Evolutionary conservation across 2,113 vertebrate species (phyloP).

Genomic region (Narcine bancroftii): DNA sequence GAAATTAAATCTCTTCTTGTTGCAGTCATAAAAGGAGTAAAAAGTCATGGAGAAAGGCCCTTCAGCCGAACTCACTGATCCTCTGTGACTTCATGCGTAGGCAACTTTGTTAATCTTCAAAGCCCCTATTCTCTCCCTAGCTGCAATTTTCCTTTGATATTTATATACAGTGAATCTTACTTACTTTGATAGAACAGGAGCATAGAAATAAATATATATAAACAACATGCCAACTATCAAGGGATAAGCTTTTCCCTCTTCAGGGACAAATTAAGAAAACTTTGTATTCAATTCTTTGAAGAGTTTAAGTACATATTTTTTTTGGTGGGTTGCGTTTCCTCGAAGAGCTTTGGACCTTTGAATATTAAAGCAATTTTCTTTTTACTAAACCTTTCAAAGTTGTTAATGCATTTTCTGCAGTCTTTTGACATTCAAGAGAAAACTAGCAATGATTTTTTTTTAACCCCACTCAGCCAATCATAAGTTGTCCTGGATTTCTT

Average conservation of each 20-base stretch:
- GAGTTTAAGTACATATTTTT: not conserved
- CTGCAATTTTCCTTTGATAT: too few species aligned
- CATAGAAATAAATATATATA: not conserved
- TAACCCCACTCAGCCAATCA: not conserved
- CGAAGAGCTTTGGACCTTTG: slow-evolving; percentile 4
- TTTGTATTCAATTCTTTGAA: not conserved
- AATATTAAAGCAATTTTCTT: slow-evolving; percentile 1
- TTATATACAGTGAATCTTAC: not conserved
- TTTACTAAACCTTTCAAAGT: slow-evolving; percentile 4
- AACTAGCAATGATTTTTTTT: not conserved
- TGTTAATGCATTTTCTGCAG: slow-evolving; percentile 23
- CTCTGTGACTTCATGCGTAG: too few species aligned
- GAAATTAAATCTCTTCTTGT: too few species aligned
- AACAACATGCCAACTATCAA: not conserved
- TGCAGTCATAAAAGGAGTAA: too few species aligned
- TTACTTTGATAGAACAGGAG: not conserved
- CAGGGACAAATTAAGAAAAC: not conserved
- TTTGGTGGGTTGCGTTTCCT: not conserved
- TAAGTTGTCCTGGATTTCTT: not conserved
- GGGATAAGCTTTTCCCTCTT: not conserved
- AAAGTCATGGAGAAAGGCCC: too few species aligned
- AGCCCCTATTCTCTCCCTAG: too few species aligned
- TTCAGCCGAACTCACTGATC: too few species aligned
- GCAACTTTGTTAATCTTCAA: too few species aligned
- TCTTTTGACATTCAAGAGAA: not conserved